A percentile compares a stretch with the other conserved stretches of the same genome.
phyloP scores from a whole-genome alignment of 2,888 invertebrate genomes.

The Sphaeridia pumilis region DNA sequence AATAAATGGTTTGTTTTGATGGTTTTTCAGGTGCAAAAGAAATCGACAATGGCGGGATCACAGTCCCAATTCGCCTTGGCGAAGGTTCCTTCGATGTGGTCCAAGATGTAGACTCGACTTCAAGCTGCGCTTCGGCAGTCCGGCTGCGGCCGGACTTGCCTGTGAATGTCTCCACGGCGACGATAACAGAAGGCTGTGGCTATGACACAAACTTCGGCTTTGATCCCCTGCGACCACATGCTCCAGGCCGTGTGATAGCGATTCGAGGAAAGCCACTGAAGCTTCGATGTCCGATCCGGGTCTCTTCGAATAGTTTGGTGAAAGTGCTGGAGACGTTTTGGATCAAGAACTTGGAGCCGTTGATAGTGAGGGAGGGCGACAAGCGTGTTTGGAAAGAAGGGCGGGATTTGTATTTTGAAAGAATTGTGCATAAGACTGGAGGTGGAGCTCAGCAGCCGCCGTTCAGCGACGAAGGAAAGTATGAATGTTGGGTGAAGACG shows the following conservation, averaged over 20 bases:
- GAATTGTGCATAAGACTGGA: conserved; percentile 30
- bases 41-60: conserved; percentile 32
- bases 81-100: neutral
- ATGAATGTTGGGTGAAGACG: conserved; percentile 29
- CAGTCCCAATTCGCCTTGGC: conserved; percentile 22
- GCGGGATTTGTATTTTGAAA: conserved; percentile 29
- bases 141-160: too few relatives aligned
- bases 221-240: neutral
- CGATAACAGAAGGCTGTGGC: neutral
- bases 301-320: conserved; percentile 14
- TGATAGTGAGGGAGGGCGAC: neutral
- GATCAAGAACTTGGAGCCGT: conserved; percentile 30
- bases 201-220: neutral
- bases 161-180: too few relatives aligned
- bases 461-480: too few relatives aligned
- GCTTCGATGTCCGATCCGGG: conserved; percentile 26
- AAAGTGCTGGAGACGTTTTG: conserved; percentile 27
- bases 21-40: conserved; percentile 15
- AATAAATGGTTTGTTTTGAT: neutral
- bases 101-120: too few relatives aligned
- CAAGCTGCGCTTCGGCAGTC: too few relatives aligned
- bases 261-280: conserved; percentile 25
- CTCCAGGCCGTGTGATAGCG: conserved; percentile 22
- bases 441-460: conserved; percentile 4
- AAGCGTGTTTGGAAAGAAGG: conserved; percentile 1